A percentile compares a stretch with the other conserved stretches of the same genome.
Evolutionary conservation across 2,797 vertebrate genomes (phyloP).

Genomic region (Sparidentex hasta): DNA sequence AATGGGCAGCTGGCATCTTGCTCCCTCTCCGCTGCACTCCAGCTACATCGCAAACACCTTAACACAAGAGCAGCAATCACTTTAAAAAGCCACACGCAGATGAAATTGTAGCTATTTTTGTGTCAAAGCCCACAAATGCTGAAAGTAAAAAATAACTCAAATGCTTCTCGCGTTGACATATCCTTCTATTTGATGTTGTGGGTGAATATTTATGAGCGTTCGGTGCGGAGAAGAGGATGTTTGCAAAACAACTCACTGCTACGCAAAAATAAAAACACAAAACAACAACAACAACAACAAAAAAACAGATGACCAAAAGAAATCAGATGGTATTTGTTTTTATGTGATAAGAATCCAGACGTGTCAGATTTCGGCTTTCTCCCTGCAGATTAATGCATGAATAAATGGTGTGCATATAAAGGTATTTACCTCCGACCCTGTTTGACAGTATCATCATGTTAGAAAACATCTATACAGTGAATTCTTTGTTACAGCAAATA

Average conservation of each 20-base stretch:
- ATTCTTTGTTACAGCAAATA: background rate
- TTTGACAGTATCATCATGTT: background rate
- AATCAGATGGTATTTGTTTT: background rate
- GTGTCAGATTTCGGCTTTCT: background rate
- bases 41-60: slow-evolving; percentile 26
- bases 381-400: background rate
- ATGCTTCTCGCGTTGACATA: slow-evolving; percentile 28
- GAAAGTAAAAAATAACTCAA: slow-evolving; percentile 33
- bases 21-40: slow-evolving; percentile 2
- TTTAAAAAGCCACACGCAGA: slow-evolving; percentile 32
- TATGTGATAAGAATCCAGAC: slow-evolving; percentile 4
- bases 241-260: slow-evolving; percentile 31
- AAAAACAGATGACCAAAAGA: slow-evolving; percentile 25
- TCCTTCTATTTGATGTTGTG: slow-evolving; percentile 43
- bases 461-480: background rate
- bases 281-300: too few relatives aligned
- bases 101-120: slow-evolving; percentile 60
- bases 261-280: slow-evolving; percentile 16
- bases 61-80: slow-evolving; percentile 21
- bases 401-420: background rate
- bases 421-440: background rate
- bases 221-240: slow-evolving; percentile 27
- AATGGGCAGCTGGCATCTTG: slow-evolving; percentile 24
- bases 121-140: slow-evolving; percentile 58
- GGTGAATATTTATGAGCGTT: slow-evolving; percentile 59